phyloP scores from a whole-genome alignment of 2,888 invertebrate genomes.

The Dendrolimus houi region DNA sequence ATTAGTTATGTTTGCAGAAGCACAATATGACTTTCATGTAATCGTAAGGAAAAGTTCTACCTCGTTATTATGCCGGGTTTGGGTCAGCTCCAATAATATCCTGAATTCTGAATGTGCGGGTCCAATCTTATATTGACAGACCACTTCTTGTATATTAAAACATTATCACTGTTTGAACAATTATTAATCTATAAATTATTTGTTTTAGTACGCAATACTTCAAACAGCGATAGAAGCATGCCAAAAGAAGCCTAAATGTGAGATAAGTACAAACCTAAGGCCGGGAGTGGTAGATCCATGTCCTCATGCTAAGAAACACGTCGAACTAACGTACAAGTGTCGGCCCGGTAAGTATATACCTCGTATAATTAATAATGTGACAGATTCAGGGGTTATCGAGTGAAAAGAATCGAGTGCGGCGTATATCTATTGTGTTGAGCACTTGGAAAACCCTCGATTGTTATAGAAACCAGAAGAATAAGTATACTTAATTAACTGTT shows the following conservation, averaged over 20 bases:
- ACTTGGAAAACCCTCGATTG: not conserved
- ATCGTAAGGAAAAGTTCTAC: too few relatives aligned
- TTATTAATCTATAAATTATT: too few relatives aligned
- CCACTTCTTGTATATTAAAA: too few relatives aligned
- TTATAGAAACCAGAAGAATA: not conserved
- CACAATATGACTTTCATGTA: too few relatives aligned
- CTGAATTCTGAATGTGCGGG: too few relatives aligned
- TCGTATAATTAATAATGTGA: not conserved
- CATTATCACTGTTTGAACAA: too few relatives aligned
- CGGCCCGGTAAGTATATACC: slow-evolving; percentile 88
- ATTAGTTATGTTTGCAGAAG: too few relatives aligned
- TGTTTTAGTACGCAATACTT: slow-evolving; percentile 85
- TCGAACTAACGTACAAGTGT: slow-evolving; percentile 97
- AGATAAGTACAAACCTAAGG: slow-evolving; percentile 89
- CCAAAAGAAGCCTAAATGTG: slow-evolving; percentile 93
- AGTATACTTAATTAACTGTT: too few relatives aligned
- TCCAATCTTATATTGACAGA: too few relatives aligned
- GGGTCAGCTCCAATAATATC: too few relatives aligned
- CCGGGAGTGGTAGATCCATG: slow-evolving; percentile 93
- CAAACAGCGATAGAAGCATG: slow-evolving; percentile 96
- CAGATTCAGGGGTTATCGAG: not conserved
- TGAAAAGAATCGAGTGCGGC: not conserved
- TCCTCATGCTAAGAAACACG: slow-evolving; percentile 91
- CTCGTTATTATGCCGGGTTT: too few relatives aligned
- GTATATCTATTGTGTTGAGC: not conserved